Percentiles rank a stretch among this genome's conserved stretches.
Evolutionary conservation across 1,140 invertebrate species (phyloP).

Genomic region (honey bee (Apis mellifera)): Amel_HAv3.1 CM009935.2:8217001-8217500

Average conservation of each 20-base stretch:
- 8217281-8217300: background rate
- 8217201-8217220: background rate
- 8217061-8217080: constrained; percentile 67
- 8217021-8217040: constrained; percentile 64
- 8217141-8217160: constrained; percentile 64
- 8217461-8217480: no score
- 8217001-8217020: constrained; percentile 57
- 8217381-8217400: constrained; percentile 33
- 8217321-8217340: constrained; percentile 14
- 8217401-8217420: background rate
- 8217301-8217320: background rate
- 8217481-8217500: no score
- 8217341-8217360: constrained; percentile 14
- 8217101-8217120: constrained; percentile 64
- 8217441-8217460: no score
- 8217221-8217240: background rate
- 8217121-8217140: constrained; percentile 59
- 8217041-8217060: constrained; percentile 56
- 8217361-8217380: background rate
- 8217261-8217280: background rate
- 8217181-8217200: constrained; percentile 38
- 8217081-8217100: constrained; percentile 63
- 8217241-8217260: constrained; percentile 13
- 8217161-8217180: constrained; percentile 63
- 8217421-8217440: background rate